Base-by-base conservation (phyloP, 2,113 vertebrate genomes). In the Maccullochella peelii region DNA sequence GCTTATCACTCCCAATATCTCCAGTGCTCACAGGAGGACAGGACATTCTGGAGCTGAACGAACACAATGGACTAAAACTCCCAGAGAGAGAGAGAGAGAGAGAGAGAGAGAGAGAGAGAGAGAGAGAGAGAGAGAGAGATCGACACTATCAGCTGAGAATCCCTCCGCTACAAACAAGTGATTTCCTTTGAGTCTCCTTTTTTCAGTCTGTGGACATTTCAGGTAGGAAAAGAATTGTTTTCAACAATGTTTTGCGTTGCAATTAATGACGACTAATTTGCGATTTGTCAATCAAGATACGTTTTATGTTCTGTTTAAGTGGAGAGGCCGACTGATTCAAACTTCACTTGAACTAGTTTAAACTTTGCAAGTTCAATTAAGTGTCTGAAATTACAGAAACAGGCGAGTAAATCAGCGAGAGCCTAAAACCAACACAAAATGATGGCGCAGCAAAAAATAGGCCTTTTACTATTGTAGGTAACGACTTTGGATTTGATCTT, bases 1-100 rank as follows among this genome's bases (percentile, higher is more conserved):
- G 80, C 52, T 88, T 86, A 91, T 93, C 92, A 70, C 91, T 91
- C 89, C 80, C 90, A 67, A 57, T 83, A 85, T 88, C 89, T 63
- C 23, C 66, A 15, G 4, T 2, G 66, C 72, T 25, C 77, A 81
- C 33, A 21, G 44, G 79, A 82, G 84, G 61, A 65, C 73, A 30
- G 40, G 65, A 59, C 86, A 18, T 30, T 6, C 9, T 4, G 63
- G 21, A 82, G 83, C 76, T 38, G 33, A 54, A 21, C 77, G 54
- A 86, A 57, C 63, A 83, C 87, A 65, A 93, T 94, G 94, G 92
- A 94, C 65, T 92, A 54, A 74, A 73, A 78, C 80, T 65, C 67
- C 38, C 40, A 3, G 6, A 2, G 61, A 36, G 16, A 36, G 20
- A 14, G 15, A n/a, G 6, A 2, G 61, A 36, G 16, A 3, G 6